phyloP scores from a whole-genome alignment of 2,797 vertebrate species.

The Pseudomugil gertrudae region DNA sequence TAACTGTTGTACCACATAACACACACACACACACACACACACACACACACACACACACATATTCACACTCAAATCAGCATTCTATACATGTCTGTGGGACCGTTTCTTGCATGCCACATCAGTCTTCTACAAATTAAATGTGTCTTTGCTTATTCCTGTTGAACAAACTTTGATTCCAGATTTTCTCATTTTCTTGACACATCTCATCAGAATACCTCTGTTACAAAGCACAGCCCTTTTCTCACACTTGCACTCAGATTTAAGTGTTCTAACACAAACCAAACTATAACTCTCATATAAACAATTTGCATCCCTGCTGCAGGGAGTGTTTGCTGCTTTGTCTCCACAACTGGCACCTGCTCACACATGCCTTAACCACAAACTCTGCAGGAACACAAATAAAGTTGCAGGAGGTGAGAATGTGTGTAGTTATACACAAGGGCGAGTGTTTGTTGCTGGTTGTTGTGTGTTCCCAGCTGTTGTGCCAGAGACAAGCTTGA shows the following conservation, averaged over 20 bases:
- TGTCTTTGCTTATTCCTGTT: not conserved
- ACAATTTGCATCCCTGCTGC: conserved; percentile 4
- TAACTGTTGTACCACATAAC: not conserved
- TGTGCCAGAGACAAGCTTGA: conserved; percentile 51
- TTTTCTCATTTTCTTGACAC: not conserved
- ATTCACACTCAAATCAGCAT: not conserved
- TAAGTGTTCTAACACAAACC: not conserved
- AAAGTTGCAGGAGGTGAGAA: conserved; percentile 57
- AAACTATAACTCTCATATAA: not conserved
- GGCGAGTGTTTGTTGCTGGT: conserved; percentile 39
- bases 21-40: too few relatives aligned
- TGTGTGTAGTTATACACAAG: conserved; percentile 26
- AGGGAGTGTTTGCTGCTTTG: conserved; percentile 30
- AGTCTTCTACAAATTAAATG: not conserved
- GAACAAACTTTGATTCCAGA: conserved; percentile 1
- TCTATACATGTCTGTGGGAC: not conserved
- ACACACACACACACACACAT: too few relatives aligned
- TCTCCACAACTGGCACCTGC: conserved; percentile 61
- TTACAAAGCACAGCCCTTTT: not conserved
- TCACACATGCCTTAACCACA: conserved; percentile 67
- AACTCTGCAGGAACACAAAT: conserved; percentile 58
- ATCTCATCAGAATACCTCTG: not conserved
- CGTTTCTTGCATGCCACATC: not conserved
- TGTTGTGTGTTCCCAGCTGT: conserved; percentile 72
- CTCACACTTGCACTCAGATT: not conserved